Evolutionary conservation across 2,888 invertebrate genomes (phyloP).

Genomic region (Andricus curvator): DNA sequence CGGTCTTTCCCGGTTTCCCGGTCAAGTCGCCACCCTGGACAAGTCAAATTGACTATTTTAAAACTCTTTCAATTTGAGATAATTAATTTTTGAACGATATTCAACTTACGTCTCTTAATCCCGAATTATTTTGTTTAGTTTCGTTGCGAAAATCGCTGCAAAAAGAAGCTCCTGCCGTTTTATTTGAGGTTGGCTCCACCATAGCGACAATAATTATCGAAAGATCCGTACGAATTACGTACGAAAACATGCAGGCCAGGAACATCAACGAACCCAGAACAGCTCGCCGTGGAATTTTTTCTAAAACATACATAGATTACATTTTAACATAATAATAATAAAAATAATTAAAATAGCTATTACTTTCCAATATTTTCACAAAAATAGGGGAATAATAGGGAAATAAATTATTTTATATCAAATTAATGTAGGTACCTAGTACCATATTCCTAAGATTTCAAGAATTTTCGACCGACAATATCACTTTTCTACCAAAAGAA

Average conservation of each 20-base stretch:
- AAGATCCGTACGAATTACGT: slow-evolving; percentile 88
- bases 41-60: too few species aligned
- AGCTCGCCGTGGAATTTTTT: slow-evolving; percentile 80
- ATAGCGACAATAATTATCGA: slow-evolving; percentile 81
- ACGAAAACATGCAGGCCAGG: slow-evolving; percentile 86
- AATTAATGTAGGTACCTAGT: too few species aligned
- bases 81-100: too few species aligned
- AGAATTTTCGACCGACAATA: too few species aligned
- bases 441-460: too few species aligned
- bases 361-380: background rate
- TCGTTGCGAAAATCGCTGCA: slow-evolving; percentile 1
- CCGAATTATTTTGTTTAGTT: background rate
- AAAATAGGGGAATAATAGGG: too few species aligned
- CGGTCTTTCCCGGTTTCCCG: too few species aligned
- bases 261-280: slow-evolving; percentile 85
- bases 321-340: background rate
- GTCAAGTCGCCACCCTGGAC: too few species aligned
- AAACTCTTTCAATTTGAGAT: too few species aligned
- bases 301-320: slow-evolving; percentile 66
- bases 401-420: too few species aligned
- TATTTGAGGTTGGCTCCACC: slow-evolving; percentile 57
- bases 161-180: slow-evolving; percentile 23
- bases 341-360: background rate
- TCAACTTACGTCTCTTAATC: slow-evolving; percentile 4
- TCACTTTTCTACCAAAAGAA: too few species aligned